A percentile compares a stretch with the other conserved stretches of the same genome.
Conservation (phyloP, 2,113 vertebrate species). For the Pholis gunnellus region DNA sequence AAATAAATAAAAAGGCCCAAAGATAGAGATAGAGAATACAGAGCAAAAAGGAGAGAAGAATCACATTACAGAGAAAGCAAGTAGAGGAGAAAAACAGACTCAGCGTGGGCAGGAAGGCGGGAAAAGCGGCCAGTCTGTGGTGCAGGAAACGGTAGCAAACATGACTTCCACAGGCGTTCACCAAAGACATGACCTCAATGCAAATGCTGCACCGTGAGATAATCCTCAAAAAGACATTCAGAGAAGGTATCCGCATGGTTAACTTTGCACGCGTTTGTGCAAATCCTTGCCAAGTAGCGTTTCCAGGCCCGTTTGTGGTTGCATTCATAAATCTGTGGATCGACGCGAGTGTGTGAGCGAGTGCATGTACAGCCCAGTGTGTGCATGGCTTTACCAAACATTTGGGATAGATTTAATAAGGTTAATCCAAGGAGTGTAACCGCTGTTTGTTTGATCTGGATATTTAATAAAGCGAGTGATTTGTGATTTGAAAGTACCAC, state of each 20-base stretch:
- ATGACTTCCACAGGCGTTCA: slow-evolving; percentile 42
- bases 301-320: not conserved
- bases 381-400: not conserved
- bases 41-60: not conserved
- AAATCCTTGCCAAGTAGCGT: not conserved
- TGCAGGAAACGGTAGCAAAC: slow-evolving; percentile 60
- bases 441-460: not conserved
- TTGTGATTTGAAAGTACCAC: not conserved
- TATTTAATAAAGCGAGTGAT: not conserved
- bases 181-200: slow-evolving; percentile 17
- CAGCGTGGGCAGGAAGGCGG: slow-evolving; percentile 60
- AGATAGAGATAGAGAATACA: not conserved
- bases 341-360: not conserved
- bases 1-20: not conserved
- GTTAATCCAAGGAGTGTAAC: not conserved
- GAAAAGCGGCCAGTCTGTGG: slow-evolving; percentile 34
- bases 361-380: not conserved
- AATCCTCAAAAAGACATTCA: not conserved
- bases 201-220: not conserved
- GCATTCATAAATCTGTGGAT: not conserved
- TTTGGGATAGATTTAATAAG: not conserved
- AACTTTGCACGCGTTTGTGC: not conserved
- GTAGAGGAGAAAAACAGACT: slow-evolving; percentile 63
- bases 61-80: not conserved
- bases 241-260: not conserved